Conservation (phyloP, 2,113 vertebrate genomes). For the Motacilla tschutschensis region DNA sequence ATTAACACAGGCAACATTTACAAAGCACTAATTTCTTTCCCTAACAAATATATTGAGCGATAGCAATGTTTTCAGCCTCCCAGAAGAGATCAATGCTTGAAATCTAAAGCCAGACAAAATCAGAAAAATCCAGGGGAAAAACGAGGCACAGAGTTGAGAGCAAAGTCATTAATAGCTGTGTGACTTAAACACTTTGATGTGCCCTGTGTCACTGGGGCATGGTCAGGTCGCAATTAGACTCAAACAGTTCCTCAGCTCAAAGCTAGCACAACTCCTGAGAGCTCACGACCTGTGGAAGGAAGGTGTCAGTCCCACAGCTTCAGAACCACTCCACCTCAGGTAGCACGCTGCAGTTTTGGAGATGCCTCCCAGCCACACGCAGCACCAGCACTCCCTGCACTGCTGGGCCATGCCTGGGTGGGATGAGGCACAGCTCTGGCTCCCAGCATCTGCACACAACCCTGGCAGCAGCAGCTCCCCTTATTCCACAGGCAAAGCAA, state of each 20-base stretch:
- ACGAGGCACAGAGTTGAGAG: background rate
- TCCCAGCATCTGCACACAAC: background rate
- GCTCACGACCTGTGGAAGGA: background rate
- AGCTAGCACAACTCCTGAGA: background rate
- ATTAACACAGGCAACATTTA: background rate
- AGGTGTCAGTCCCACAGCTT: background rate
- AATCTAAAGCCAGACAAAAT: background rate
- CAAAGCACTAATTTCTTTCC: background rate
- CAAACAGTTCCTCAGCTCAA: background rate
- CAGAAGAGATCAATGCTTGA: background rate
- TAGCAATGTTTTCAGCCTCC: background rate
- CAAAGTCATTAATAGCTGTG: background rate
- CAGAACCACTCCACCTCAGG: background rate
- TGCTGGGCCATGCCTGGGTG: background rate
- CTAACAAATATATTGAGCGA: background rate
- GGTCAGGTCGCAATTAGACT: background rate
- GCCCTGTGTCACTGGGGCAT: background rate
- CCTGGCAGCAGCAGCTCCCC: background rate
- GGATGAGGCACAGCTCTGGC: background rate
- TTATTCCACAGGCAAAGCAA: background rate
- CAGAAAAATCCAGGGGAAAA: conserved; percentile 3
- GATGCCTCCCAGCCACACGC: background rate
- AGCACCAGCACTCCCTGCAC: background rate
- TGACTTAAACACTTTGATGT: background rate
- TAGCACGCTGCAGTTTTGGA: background rate